A percentile compares a stretch with the other conserved stretches of the same genome.
phyloP scores from a whole-genome alignment of 2,113 vertebrate genomes.

The Dromaius novaehollandiae region DNA sequence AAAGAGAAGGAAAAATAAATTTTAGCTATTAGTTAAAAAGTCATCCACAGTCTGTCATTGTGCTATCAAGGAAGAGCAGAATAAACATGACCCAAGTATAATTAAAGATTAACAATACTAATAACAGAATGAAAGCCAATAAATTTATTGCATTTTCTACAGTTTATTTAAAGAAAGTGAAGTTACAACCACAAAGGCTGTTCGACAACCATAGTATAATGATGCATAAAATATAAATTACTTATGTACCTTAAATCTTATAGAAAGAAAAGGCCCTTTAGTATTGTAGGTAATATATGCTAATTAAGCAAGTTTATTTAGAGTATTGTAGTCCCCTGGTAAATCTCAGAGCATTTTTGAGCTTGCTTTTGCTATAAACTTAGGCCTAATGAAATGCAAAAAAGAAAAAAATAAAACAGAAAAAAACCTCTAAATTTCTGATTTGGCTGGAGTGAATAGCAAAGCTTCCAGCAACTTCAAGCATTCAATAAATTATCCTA shows the following conservation, averaged over 20 bases:
- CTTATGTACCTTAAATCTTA: background rate
- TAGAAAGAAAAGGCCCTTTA: background rate
- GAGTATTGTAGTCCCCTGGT: background rate
- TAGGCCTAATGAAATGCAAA: background rate
- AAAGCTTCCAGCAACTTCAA: background rate
- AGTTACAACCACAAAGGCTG: background rate
- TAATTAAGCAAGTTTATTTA: background rate
- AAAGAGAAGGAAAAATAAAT: background rate
- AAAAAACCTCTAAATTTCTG: background rate
- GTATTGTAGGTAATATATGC: background rate
- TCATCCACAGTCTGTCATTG: background rate
- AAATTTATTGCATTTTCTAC: background rate
- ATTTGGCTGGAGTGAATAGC: background rate
- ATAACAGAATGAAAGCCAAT: background rate
- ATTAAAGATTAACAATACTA: background rate
- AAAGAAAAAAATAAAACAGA: background rate
- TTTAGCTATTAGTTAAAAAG: background rate
- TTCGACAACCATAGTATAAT: background rate
- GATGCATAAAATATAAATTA: background rate
- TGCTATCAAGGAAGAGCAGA: background rate
- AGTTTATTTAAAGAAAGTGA: background rate
- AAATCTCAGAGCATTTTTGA: background rate
- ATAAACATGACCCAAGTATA: background rate
- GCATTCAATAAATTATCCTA: background rate
- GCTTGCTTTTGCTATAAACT: background rate